Evolutionary conservation across 2,888 invertebrate species (phyloP).

Genomic region (Steinernema carpocapsae): DNA sequence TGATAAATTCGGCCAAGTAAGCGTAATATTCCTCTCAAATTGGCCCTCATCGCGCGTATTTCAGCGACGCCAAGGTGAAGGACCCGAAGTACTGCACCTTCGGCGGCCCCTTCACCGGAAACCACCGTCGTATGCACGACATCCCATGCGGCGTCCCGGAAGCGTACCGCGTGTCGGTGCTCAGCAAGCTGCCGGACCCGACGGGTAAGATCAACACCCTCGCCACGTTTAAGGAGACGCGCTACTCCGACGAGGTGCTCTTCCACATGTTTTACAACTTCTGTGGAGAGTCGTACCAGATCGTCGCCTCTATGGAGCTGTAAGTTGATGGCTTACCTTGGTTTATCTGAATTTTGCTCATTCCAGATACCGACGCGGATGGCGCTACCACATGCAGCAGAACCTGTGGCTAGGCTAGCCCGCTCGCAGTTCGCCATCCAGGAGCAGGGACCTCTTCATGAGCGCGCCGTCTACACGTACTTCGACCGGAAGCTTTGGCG

Average conservation of each 20-base stretch:
- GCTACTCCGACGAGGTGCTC: constrained; percentile 3
- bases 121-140: constrained; percentile 20
- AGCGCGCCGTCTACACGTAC: constrained; percentile 7
- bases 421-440: constrained; percentile 21
- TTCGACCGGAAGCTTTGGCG: constrained; percentile 5
- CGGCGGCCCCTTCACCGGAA: constrained; percentile 16
- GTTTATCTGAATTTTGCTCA: neutral
- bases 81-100: too few relatives aligned
- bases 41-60: too few relatives aligned
- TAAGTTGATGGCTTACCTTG: neutral
- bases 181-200: constrained; percentile 1
- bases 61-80: too few relatives aligned
- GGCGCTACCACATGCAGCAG: constrained; percentile 17
- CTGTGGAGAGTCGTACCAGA: constrained; percentile 12
- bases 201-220: neutral
- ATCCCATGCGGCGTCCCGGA: constrained; percentile 16
- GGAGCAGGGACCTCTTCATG: neutral
- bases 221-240: neutral
- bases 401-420: neutral
- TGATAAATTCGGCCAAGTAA: too few relatives aligned
- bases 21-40: too few relatives aligned
- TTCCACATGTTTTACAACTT: constrained; percentile 26
- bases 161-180: constrained; percentile 28
- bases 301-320: neutral
- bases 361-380: neutral